A percentile compares a stretch with the other conserved stretches of the same genome.
These are phyloP conservation scores for Mirounga angustirostris DNA, from an alignment of 2,113 vertebrate species.

Conservation along the genomic window DNA sequence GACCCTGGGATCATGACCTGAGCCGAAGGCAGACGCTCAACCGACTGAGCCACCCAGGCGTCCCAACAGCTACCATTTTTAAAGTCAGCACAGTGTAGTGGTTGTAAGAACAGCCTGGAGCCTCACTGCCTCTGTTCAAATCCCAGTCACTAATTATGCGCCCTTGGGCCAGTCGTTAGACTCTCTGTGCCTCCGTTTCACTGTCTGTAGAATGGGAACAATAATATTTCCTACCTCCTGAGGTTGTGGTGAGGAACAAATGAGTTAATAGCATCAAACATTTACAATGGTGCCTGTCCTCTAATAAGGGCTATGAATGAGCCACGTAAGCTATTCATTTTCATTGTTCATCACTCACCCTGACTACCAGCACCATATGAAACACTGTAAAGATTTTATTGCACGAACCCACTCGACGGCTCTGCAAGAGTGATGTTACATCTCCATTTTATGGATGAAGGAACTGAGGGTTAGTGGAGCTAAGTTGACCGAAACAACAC, in stretches of 20 bases:
- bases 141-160: neutral
- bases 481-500: neutral
- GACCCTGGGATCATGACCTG: too few relatives aligned
- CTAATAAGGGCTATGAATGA: neutral
- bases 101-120: neutral
- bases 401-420: neutral
- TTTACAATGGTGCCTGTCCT: neutral
- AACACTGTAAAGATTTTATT: neutral
- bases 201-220: neutral
- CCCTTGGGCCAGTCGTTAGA: neutral
- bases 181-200: neutral
- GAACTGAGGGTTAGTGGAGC: neutral
- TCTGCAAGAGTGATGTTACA: neutral
- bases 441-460: neutral
- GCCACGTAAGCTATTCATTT: neutral
- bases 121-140: neutral
- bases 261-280: neutral
- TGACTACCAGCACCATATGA: neutral
- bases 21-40: too few relatives aligned
- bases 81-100: neutral
- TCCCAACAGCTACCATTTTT: neutral
- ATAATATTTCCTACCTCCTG: neutral
- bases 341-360: neutral
- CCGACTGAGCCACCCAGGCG: too few relatives aligned
- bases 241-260: neutral